phyloP scores from a whole-genome alignment of 2,113 vertebrate species.

The Hemiprocne comata region DNA sequence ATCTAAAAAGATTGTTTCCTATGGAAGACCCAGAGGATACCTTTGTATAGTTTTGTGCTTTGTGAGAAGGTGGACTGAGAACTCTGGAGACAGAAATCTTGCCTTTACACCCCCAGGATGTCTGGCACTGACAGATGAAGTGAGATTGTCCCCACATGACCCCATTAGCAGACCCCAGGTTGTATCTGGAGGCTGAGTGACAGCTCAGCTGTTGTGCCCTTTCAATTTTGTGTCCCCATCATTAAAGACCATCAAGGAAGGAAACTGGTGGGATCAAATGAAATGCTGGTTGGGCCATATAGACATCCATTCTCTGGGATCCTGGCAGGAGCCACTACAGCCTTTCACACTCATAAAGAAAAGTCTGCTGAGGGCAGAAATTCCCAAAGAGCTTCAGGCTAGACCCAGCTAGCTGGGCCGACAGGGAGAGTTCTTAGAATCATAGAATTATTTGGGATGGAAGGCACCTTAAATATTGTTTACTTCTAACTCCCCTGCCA shows the following conservation, averaged over 20 bases:
- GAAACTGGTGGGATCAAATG: neutral
- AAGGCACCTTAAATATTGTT: too few species aligned
- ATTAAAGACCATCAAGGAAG: neutral
- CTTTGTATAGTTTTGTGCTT: neutral
- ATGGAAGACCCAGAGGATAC: neutral
- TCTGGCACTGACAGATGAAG: neutral
- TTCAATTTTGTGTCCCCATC: accelerated
- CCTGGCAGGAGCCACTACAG: neutral
- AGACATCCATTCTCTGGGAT: neutral
- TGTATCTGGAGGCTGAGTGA: neutral
- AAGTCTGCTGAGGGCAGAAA: neutral
- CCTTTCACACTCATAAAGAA: neutral
- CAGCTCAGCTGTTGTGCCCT: neutral
- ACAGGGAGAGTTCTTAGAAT: neutral
- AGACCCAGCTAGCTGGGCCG: neutral
- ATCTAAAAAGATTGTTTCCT: neutral
- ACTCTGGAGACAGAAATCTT: neutral
- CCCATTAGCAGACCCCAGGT: neutral
- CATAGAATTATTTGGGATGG: too few species aligned
- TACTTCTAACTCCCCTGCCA: too few species aligned
- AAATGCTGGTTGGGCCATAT: neutral
- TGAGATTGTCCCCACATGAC: neutral
- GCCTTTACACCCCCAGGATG: neutral
- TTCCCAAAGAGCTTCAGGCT: neutral
- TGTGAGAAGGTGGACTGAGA: neutral